phyloP scores from a whole-genome alignment of 2,888 invertebrate genomes.

The Phytoseiulus persimilis region DNA sequence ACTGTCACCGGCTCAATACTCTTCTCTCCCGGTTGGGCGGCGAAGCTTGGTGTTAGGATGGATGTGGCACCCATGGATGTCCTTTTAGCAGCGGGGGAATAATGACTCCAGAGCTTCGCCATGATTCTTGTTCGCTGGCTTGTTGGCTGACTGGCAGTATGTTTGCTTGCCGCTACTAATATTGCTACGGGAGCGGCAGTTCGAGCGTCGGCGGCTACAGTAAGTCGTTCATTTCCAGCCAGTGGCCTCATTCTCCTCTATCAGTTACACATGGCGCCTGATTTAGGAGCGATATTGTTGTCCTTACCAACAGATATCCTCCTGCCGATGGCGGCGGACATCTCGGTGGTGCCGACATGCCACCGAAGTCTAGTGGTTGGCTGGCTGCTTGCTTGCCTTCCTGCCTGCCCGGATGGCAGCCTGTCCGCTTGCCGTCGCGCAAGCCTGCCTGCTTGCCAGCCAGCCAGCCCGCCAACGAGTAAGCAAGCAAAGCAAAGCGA shows the following conservation, averaged over 20 bases:
- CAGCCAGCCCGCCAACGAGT: not conserved
- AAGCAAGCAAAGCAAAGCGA: slow-evolving; percentile 18
- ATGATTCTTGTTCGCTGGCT: not conserved
- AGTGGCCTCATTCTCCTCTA: slow-evolving; percentile 20
- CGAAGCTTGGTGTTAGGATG: not conserved
- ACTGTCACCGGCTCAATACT: too few species aligned
- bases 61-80: not conserved
- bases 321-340: slow-evolving; percentile 29
- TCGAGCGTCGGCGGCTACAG: not conserved
- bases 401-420: not conserved
- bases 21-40: not conserved
- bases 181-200: not conserved
- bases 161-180: not conserved
- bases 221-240: not conserved
- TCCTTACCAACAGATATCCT: slow-evolving; percentile 38
- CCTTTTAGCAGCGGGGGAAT: not conserved
- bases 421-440: not conserved
- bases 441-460: not conserved
- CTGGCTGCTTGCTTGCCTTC: not conserved
- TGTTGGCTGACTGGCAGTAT: not conserved
- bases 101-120: not conserved
- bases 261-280: slow-evolving; percentile 39
- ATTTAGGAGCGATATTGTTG: slow-evolving; percentile 39
- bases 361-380: not conserved
- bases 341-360: not conserved